phyloP scores from a whole-genome alignment of 1,140 invertebrate genomes.

The Protaetia brevitarsis region DNA sequence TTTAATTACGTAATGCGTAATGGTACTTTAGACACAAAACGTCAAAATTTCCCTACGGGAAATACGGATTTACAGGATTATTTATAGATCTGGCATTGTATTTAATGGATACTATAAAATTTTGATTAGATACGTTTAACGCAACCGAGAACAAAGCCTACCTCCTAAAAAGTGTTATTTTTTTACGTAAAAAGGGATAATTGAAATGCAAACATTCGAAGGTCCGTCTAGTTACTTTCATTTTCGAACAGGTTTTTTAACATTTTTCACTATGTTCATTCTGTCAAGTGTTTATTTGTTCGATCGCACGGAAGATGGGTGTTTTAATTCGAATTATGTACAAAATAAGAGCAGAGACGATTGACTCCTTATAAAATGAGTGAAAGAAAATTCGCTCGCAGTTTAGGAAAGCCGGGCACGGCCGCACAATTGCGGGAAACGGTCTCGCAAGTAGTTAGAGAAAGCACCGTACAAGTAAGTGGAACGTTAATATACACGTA shows the following conservation, averaged over 20 bases:
- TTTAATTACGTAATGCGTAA: background rate
- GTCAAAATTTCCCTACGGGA: background rate
- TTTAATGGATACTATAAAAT: too few species aligned
- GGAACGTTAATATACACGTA: conserved; percentile 15
- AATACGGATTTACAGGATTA: background rate
- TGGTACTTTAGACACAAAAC: background rate
- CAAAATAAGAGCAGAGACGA: conserved; percentile 12
- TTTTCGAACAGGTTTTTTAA: conserved; percentile 34
- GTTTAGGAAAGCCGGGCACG: conserved; percentile 71
- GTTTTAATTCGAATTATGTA: conserved; percentile 18
- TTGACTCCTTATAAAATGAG: conserved; percentile 54
- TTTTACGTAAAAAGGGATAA: background rate
- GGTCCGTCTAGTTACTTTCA: conserved; percentile 30
- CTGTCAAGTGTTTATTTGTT: conserved; percentile 23
- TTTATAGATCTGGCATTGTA: too few species aligned
- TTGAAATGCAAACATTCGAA: conserved; percentile 17
- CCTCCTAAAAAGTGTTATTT: background rate
- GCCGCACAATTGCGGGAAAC: conserved; percentile 76
- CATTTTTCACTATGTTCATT: conserved; percentile 19
- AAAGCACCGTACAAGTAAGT: conserved; percentile 72
- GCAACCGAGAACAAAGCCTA: background rate
- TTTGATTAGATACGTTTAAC: background rate
- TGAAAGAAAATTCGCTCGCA: conserved; percentile 68
- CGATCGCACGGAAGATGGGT: conserved; percentile 12
- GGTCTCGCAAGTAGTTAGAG: conserved; percentile 75